phyloP scores from a whole-genome alignment of 2,888 invertebrate species.

The Caenorhabditis doughertyi region DNA sequence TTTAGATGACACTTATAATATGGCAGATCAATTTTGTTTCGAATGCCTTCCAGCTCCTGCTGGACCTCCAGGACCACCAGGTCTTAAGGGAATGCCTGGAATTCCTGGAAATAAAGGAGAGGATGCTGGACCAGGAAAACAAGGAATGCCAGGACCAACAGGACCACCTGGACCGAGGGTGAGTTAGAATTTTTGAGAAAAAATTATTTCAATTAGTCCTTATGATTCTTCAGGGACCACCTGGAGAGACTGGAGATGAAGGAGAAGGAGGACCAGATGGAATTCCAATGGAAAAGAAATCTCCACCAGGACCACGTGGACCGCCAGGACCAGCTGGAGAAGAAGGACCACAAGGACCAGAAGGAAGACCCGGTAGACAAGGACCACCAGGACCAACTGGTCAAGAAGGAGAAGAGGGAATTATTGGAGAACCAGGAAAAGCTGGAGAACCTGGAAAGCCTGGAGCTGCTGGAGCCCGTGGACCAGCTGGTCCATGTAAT shows the following conservation, averaged over 20 bases:
- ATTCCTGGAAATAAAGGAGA: slow-evolving; percentile 63
- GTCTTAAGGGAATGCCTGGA: slow-evolving; percentile 70
- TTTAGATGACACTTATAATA: slow-evolving; percentile 51
- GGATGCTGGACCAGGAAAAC: slow-evolving; percentile 58
- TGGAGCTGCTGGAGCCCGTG: slow-evolving; percentile 69
- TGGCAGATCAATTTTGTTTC: slow-evolving; percentile 71
- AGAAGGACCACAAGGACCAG: slow-evolving; percentile 64
- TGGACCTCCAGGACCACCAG: slow-evolving; percentile 69
- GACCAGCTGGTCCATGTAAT: slow-evolving; percentile 71
- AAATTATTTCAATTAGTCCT: neutral
- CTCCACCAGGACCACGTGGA: slow-evolving; percentile 73
- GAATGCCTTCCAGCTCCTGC: slow-evolving; percentile 70
- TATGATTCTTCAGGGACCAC: slow-evolving; percentile 61
- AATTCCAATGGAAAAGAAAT: slow-evolving; percentile 65
- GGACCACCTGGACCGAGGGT: slow-evolving; percentile 70
- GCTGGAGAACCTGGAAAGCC: slow-evolving; percentile 71
- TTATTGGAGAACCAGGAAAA: slow-evolving; percentile 68
- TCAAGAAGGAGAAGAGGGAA: slow-evolving; percentile 71
- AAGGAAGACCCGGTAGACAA: slow-evolving; percentile 65
- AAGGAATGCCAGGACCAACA: slow-evolving; percentile 61
- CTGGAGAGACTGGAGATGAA: slow-evolving; percentile 68
- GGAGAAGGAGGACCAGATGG: slow-evolving; percentile 75
- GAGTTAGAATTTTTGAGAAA: neutral
- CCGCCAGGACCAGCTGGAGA: slow-evolving; percentile 63
- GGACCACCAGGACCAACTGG: slow-evolving; percentile 73